phyloP scores from a whole-genome alignment of 2,888 invertebrate species.

The Acleris cristana region DNA sequence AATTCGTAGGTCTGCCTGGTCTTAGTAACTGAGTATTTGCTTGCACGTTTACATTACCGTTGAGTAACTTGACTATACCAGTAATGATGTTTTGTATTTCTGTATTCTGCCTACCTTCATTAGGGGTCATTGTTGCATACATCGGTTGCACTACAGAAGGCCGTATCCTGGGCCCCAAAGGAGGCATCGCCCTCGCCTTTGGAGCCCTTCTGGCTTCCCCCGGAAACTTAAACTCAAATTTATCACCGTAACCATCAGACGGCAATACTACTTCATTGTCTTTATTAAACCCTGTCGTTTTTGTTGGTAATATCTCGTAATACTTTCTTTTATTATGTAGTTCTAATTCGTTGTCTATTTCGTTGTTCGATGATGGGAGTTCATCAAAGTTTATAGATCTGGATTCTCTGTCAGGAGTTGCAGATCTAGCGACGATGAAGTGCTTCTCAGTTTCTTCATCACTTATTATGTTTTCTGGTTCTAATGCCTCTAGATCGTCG shows the following conservation, averaged over 20 bases:
- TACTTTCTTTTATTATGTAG: constrained; percentile 75
- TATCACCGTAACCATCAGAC: constrained; percentile 72
- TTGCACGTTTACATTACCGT: constrained; percentile 94
- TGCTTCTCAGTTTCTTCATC: constrained; percentile 64
- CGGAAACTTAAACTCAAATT: constrained; percentile 83
- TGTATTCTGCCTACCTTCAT: constrained; percentile 72
- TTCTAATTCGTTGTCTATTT: constrained; percentile 84
- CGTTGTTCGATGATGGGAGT: constrained; percentile 79
- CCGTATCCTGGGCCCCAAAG: constrained; percentile 87
- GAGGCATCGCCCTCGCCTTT: constrained; percentile 86
- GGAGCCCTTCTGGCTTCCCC: constrained; percentile 91
- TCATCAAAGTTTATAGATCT: constrained; percentile 83
- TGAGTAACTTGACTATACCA: constrained; percentile 93
- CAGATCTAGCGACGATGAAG: constrained; percentile 80
- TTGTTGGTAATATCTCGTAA: constrained; percentile 83
- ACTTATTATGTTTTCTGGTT: constrained; percentile 44
- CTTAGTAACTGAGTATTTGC: constrained; percentile 87
- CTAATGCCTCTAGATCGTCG: constrained; percentile 51
- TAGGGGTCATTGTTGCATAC: constrained; percentile 81
- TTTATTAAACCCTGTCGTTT: constrained; percentile 70
- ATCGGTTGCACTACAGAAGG: constrained; percentile 80
- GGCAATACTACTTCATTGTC: constrained; percentile 67
- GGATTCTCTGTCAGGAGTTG: constrained; percentile 75
- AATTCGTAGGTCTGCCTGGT: constrained; percentile 87
- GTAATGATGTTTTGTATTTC: constrained; percentile 96